Evolutionary conservation across 2,113 vertebrate genomes (phyloP).

Genomic region (Benitochromis conjunctus): DNA sequence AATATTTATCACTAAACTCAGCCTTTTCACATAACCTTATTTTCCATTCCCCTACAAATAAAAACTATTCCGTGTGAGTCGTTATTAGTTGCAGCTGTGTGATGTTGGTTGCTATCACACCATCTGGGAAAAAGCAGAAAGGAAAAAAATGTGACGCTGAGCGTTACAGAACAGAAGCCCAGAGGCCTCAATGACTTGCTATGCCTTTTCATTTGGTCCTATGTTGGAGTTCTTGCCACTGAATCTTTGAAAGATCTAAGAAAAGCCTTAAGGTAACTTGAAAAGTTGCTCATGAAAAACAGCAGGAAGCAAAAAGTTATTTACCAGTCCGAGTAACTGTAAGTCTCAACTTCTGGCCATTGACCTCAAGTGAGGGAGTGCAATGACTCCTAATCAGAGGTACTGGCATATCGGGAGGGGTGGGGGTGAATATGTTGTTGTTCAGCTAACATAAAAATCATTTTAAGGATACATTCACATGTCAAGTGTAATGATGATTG

Average conservation of each 20-base stretch:
- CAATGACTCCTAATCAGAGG: not conserved
- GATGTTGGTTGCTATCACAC: not conserved
- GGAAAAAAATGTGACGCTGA: not conserved
- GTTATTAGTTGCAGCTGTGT: not conserved
- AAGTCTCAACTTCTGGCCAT: not conserved
- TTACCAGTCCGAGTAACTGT: not conserved
- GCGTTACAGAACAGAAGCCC: not conserved
- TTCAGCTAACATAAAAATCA: not conserved
- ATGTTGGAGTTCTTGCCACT: not conserved
- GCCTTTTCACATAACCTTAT: not conserved
- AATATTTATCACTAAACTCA: not conserved
- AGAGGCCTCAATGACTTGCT: not conserved
- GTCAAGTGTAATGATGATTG: not conserved
- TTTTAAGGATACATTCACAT: not conserved
- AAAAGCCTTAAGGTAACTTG: conserved; percentile 12
- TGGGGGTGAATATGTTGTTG: not conserved
- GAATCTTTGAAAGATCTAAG: conserved; percentile 1
- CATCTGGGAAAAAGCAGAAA: not conserved
- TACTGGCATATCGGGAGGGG: not conserved
- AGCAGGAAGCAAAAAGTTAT: conserved; percentile 28
- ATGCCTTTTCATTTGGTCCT: conserved; percentile 25
- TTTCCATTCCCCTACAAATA: not conserved
- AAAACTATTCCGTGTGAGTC: not conserved
- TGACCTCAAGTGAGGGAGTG: not conserved
- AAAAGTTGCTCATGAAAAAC: conserved; percentile 7